Evolutionary conservation across 2,797 vertebrate genomes (phyloP), one percentile per base, ranked within the genome.

Genomic region (Aplochiton taeniatus): DNA sequence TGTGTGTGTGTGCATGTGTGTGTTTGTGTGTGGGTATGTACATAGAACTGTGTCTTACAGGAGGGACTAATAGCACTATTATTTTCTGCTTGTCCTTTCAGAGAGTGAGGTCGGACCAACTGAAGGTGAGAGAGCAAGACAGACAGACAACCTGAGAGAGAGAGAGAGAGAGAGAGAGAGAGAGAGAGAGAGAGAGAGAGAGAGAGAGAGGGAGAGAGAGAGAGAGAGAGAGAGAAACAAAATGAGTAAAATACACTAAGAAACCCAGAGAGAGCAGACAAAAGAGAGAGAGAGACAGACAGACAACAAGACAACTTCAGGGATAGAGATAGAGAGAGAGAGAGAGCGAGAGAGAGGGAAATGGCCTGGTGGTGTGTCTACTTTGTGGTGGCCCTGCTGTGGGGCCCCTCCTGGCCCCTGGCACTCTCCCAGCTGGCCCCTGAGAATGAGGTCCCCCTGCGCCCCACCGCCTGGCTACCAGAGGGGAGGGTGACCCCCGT

Each of bases 401-500:
- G 82, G 45, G 74, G 79, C 12, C 64, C 79, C 9, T 61, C 67
- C 0, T 82, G 83, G 82, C 49, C 83, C 13, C 66, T 59, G 53
- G 74, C 41, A 8, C 72, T 76, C 42, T 63, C 67, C 1, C 73
- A 77, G 52, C 59, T 87, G 68, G 81, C 83, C 13, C 88, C 91
- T n/a, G 90, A 91, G 80, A 93, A 93, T 4, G 92, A 93, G 82
- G 90, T 93, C 11, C 90, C 90, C 0, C 91, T 94, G 58, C 92
- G 92, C 31, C 91, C 93, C 43, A 93, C 91, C 1, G 73, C 91
- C 19, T 89, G 94, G 87, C 85, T 97, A 61, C 84, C 85, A 54
- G 93, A 94, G 53, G 93, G 93, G 42, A 94, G 90, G 75, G 83
- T 94, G 84, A 95, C 88, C 4, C 85, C 92, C 42, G 0, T 96